These are phyloP conservation scores for Hepsetus odoe DNA, from an alignment of 2,113 vertebrate genomes.

Conservation along the genomic window DNA sequence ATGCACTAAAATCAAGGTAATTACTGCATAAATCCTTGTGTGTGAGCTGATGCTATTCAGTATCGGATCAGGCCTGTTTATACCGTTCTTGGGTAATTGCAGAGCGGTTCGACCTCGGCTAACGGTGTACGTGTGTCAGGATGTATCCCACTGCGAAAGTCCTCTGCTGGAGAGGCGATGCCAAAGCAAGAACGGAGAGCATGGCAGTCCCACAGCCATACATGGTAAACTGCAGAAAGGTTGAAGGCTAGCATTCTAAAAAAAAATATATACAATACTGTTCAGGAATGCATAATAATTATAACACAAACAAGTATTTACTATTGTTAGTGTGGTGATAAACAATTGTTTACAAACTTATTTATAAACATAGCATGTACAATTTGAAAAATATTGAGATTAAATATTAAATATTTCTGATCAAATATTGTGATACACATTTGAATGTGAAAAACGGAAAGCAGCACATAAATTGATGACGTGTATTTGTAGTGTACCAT, in stretches of 20 bases:
- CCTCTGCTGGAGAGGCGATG: slow-evolving; percentile 77
- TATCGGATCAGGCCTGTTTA: slow-evolving; percentile 67
- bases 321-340: too few relatives aligned
- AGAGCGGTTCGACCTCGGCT: slow-evolving; percentile 90
- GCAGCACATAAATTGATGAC: neutral
- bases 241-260: neutral
- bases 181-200: slow-evolving; percentile 90
- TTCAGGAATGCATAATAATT: neutral
- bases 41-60: neutral
- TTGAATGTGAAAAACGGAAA: too few relatives aligned
- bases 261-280: neutral
- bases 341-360: too few relatives aligned
- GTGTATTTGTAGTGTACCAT: slow-evolving; percentile 85
- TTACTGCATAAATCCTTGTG: neutral
- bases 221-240: slow-evolving; percentile 71
- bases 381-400: too few relatives aligned
- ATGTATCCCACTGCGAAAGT: slow-evolving; percentile 78
- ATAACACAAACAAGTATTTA: too few relatives aligned
- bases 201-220: slow-evolving; percentile 78
- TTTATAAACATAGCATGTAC: too few relatives aligned
- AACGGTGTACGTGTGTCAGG: slow-evolving; percentile 95
- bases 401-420: neutral
- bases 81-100: neutral
- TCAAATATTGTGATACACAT: too few relatives aligned
- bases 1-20: slow-evolving; percentile 92